A percentile compares a stretch with the other conserved stretches of the same genome.
phyloP scores from a whole-genome alignment of 2,888 invertebrate species.

The Cryptocheilus praepositus region DNA sequence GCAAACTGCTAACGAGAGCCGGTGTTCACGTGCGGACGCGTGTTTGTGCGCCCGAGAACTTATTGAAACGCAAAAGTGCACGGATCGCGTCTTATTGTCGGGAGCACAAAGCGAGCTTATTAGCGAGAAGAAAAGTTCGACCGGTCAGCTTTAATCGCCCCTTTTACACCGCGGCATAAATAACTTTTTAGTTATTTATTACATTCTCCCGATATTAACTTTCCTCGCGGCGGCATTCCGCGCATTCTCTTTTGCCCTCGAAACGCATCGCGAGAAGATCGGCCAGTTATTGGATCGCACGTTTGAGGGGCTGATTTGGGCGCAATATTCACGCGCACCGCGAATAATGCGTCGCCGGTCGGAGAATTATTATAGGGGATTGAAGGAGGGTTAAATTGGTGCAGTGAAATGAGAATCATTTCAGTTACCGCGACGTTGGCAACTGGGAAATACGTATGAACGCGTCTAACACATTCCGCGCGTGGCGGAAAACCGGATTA shows the following conservation, averaged over 20 bases:
- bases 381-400: no score
- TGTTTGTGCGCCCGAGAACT: conserved; percentile 1
- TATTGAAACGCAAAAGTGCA: conserved; percentile 21
- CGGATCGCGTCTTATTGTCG: conserved; percentile 9
- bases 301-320: background rate
- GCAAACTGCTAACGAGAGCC: no score
- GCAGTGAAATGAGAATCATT: no score
- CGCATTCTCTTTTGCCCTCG: background rate
- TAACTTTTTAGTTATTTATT: conserved; percentile 29
- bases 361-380: no score
- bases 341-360: background rate
- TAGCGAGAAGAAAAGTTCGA: background rate
- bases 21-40: background rate
- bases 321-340: background rate
- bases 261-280: no score
- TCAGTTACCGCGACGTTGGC: no score
- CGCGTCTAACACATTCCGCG: no score
- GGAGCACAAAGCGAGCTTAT: no score
- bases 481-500: no score
- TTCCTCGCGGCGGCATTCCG: background rate
- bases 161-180: conserved; percentile 30
- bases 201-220: conserved; percentile 19
- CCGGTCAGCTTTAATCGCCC: conserved; percentile 38
- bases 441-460: no score
- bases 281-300: no score